A percentile compares a stretch with the other conserved stretches of the same genome.
Evolutionary conservation across 2,888 invertebrate species (phyloP).

Genomic region (Gisinianus flammeolus): DNA sequence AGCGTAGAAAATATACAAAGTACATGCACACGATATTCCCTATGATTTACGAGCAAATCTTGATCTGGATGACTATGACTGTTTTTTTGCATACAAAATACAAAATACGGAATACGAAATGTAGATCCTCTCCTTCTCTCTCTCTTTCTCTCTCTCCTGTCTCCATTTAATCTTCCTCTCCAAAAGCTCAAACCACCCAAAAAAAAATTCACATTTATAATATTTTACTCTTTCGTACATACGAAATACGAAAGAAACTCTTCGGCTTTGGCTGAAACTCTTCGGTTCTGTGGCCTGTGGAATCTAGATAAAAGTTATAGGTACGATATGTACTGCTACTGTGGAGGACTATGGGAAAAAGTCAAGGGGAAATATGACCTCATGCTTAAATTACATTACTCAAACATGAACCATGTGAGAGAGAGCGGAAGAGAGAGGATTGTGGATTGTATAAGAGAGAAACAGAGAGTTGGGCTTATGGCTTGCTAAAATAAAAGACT

Average conservation of each 20-base stretch:
- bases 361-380: conserved; percentile 10
- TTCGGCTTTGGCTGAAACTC: not conserved
- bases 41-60: conserved; percentile 14
- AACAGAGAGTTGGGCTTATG: not conserved
- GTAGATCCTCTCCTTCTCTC: not conserved
- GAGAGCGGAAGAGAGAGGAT: not conserved
- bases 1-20: not conserved
- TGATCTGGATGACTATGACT: conserved; percentile 4
- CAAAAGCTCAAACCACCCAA: not conserved
- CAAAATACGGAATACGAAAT: too few relatives aligned
- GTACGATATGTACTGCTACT: too few relatives aligned
- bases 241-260: not conserved
- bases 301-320: not conserved
- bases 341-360: not conserved
- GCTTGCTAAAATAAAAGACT: too few relatives aligned
- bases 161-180: not conserved
- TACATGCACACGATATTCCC: too few relatives aligned
- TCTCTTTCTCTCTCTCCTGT: not conserved
- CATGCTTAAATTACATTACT: conserved; percentile 10
- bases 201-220: not conserved
- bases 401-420: not conserved
- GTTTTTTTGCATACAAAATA: not conserved
- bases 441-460: not conserved
- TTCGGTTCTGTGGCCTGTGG: not conserved
- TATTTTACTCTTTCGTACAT: not conserved